Base-by-base conservation (phyloP, 2,888 invertebrate genomes). In the Melieria omissa region DNA sequence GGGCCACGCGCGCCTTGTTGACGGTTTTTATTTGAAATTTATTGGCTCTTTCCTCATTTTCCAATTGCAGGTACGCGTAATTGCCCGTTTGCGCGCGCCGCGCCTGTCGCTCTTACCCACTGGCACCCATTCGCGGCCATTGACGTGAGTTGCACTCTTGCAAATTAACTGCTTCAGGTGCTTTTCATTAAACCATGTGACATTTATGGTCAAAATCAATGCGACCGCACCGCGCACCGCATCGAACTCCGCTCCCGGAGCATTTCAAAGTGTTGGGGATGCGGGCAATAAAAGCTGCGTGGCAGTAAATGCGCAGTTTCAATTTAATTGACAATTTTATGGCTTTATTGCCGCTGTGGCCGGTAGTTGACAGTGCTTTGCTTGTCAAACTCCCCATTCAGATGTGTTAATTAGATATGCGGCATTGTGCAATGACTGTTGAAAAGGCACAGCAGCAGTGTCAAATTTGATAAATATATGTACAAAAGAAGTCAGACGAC, bases 371-470 rank as follows among this genome's bases (percentile, higher is more conserved):
- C 49, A 52, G 60, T 58, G 61, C 16, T 67, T 67, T 67, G 60
- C 16, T 44, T 8, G 60, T 61, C 52, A 10, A 10, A 41, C 14
- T 58, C 41, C 41, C 60, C 10, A 61, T 45, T 49, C 16, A 42
- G 61, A 67, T 67, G 67, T 61, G 67, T 67, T 67, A 67, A 67
- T 67, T 67, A 67, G 60, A 52, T 67, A 67, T 67, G 60, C 52
- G 8, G 12, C 29, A 29, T 29, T 29, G 29, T 29, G 29, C 29
- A 29, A 29, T 29, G 29, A 3, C 29, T 29, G 29, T 29, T 29
- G 29, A 29, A 29, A 3, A 29, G 29, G 29, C 29, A 29, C 29
- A 29, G 29, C 29, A 29, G 29, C 29, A 29, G 29, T 29, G 29
- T 2, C 29, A 29, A 29, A 29, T 29, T 29, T 29, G 29, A 29